These are phyloP conservation scores for Amphipoea lucens DNA, from an alignment of 2,888 invertebrate genomes.

Conservation along the genomic window DNA sequence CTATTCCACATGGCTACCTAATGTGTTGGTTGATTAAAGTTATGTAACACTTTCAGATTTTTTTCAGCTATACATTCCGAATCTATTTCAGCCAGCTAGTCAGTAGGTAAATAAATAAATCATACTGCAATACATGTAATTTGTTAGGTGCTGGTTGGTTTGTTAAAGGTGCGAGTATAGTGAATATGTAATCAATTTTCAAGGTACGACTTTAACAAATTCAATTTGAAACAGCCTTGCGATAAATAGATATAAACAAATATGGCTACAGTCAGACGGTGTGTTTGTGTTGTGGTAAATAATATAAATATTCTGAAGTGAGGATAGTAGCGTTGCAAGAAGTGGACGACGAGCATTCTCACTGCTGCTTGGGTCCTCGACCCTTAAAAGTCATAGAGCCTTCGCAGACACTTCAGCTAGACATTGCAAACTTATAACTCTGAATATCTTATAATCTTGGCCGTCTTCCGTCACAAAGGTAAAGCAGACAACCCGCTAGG, in stretches of 20 bases:
- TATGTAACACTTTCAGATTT: constrained; percentile 1
- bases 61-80: not conserved
- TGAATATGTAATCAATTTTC: constrained; percentile 64
- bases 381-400: not conserved
- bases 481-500: not conserved
- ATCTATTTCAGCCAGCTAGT: not conserved
- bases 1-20: not conserved
- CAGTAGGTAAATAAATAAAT: constrained; percentile 33
- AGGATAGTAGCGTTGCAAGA: not conserved
- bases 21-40: not conserved
- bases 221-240: constrained; percentile 49
- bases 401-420: not conserved
- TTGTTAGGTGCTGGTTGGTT: constrained; percentile 43
- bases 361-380: not conserved
- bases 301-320: not conserved
- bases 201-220: constrained; percentile 55
- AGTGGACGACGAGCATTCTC: not conserved
- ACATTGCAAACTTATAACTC: not conserved
- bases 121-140: constrained; percentile 25
- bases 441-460: not conserved
- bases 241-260: constrained; percentile 45
- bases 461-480: too few species aligned
- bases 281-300: constrained; percentile 8
- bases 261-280: constrained; percentile 7
- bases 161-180: constrained; percentile 37